phyloP scores from a whole-genome alignment of 1,140 invertebrate species.

The Tetraneura akinire region DNA sequence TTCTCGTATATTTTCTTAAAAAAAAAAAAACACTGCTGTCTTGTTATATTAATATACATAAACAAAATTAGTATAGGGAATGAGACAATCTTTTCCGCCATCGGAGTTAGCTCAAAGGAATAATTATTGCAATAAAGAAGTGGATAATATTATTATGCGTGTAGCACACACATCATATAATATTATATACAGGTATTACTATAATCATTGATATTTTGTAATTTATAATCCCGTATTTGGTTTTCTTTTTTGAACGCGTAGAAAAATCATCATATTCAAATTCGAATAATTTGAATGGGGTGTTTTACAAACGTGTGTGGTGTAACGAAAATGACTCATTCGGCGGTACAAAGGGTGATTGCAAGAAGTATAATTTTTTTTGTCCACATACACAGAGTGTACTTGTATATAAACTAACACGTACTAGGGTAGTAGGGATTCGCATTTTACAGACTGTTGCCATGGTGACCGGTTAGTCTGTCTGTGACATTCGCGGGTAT shows the following conservation, averaged over 20 bases:
- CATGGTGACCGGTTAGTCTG: conserved; percentile 41
- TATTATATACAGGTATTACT: not conserved
- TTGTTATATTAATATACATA: no score
- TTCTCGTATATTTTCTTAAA: no score
- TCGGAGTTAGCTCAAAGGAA: conserved; percentile 15
- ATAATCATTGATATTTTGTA: not conserved
- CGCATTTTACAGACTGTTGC: conserved; percentile 34
- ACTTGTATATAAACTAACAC: conserved; percentile 45
- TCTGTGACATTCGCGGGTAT: conserved; percentile 44
- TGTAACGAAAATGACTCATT: conserved; percentile 46
- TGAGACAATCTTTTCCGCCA: no score
- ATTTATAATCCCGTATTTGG: not conserved
- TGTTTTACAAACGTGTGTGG: conserved; percentile 10
- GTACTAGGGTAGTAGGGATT: conserved; percentile 28
- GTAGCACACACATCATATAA: no score
- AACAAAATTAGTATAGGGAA: no score
- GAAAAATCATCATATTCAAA: conserved; percentile 46
- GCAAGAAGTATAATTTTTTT: conserved; percentile 45
- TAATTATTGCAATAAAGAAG: not conserved
- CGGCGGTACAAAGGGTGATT: conserved; percentile 15
- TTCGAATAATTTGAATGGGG: conserved; percentile 17
- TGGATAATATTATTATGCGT: not conserved
- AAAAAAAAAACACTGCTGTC: no score
- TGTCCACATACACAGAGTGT: conserved; percentile 12
- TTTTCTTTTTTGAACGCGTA: not conserved